A percentile compares a stretch with the other conserved stretches of the same genome.
phyloP scores from a whole-genome alignment of 2,797 vertebrate species.

The Darevskia mixta region DNA sequence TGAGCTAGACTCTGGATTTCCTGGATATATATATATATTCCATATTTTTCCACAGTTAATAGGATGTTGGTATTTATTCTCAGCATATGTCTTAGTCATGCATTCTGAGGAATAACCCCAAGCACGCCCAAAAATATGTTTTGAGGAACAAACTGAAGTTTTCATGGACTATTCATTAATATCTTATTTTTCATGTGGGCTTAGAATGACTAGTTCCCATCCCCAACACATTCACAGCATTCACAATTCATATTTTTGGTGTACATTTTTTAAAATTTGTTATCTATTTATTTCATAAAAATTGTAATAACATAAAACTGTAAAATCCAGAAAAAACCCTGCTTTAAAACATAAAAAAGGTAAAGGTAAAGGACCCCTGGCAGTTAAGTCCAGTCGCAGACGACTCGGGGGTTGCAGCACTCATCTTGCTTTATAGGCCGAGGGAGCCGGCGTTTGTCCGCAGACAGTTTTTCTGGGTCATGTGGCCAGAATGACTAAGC shows the following conservation, averaged over 20 bases:
- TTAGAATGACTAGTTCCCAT: neutral
- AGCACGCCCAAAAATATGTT: neutral
- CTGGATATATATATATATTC: neutral
- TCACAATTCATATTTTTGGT: neutral
- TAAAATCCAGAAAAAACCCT: no score
- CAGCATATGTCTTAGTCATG: neutral
- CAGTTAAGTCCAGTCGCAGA: no score
- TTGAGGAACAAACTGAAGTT: neutral
- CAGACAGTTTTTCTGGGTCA: no score
- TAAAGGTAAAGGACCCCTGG: no score
- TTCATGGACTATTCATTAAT: neutral
- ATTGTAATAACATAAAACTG: no score
- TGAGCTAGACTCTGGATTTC: neutral
- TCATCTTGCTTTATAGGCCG: no score
- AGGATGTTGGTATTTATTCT: neutral
- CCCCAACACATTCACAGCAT: neutral
- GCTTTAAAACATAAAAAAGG: no score
- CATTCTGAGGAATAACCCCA: neutral
- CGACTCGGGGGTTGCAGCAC: no score
- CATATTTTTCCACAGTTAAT: neutral
- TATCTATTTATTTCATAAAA: no score
- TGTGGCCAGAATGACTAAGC: no score
- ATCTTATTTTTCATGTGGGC: neutral
- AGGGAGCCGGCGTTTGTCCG: no score
- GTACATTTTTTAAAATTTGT: neutral